Base-by-base conservation (phyloP, 2,888 invertebrate genomes). In the Agrotis ipsilon region DNA sequence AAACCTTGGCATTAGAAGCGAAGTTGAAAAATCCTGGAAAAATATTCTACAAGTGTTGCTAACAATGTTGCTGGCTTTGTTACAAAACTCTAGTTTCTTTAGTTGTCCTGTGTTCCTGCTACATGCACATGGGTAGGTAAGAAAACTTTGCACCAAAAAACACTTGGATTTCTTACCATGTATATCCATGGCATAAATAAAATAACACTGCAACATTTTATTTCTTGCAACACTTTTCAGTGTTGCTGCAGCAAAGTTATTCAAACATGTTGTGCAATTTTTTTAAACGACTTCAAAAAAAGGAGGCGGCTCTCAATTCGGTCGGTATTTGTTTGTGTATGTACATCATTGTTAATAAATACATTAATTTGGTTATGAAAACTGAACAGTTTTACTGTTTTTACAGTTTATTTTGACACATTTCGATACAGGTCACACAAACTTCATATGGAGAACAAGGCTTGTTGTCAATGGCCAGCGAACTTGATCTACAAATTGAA, bases 401-500 rank as follows among this genome's bases (percentile, higher is more conserved):
- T 54, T 39, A 39, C 2, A 54, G 2, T 7, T 54, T 9, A 54
- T 13, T 54, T 32, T 0, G 16, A 39, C 39, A 48, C 13, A 9
- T 24, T 24, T 55, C 39, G 14, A 39, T 14, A 43, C 45, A 68
- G 58, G 21, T 16, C 21, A 39, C 58, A 27, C 13, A 45, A 27
- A 65, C 19, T 66, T 74, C 74, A 67, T 67, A 67, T 16, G 49
- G 66, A 45, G 74, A 49, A 57, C 55, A 18, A 54, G 48, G 57
- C 51, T 67, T 68, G 62, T 51, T 68, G 62, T 51, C 62, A 32
- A 32, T 57, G 48, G 45, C 49, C 72, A 73, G 49, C 49, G 24
- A 72, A 73, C 72, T 66, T 66, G 73, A 72, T 48, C 72, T 72
- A 73, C 18, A 72, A 73, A 65, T 72, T 57, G 11, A 65, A 73